phyloP scores from a whole-genome alignment of 1,140 invertebrate species.

The Fopius arisanus region DNA sequence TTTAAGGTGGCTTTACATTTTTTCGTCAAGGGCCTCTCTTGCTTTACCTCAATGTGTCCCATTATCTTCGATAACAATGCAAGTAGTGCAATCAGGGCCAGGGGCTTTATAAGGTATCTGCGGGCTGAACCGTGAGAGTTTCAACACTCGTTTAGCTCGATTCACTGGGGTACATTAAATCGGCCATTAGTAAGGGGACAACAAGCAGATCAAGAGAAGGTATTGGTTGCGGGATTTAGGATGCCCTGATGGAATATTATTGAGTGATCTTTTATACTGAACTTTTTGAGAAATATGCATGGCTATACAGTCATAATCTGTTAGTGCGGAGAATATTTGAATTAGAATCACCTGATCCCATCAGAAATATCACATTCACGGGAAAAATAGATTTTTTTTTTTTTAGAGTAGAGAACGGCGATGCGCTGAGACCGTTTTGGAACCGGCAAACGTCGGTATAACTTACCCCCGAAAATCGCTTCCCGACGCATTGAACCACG shows the following conservation, averaged over 20 bases:
- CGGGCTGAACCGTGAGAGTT: background rate
- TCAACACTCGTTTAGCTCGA: background rate
- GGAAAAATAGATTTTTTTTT: too few species aligned
- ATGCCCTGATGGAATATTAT: too few species aligned
- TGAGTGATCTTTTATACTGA: too few species aligned
- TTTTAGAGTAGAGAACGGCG: too few species aligned
- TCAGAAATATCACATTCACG: too few species aligned
- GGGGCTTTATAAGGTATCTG: background rate
- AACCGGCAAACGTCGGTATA: constrained; percentile 28
- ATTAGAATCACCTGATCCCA: too few species aligned
- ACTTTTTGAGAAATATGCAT: too few species aligned
- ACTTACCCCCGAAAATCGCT: constrained; percentile 5
- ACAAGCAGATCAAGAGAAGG: background rate
- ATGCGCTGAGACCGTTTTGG: background rate
- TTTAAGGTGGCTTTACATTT: background rate
- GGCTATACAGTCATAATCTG: too few species aligned
- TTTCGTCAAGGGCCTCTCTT: constrained; percentile 4
- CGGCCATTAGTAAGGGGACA: background rate
- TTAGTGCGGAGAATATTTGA: too few species aligned
- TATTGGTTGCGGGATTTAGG: background rate
- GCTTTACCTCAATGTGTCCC: background rate
- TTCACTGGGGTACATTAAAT: background rate
- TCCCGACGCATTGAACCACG: background rate
- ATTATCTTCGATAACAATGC: constrained; percentile 7
- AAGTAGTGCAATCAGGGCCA: constrained; percentile 8